Evolutionary conservation across 1,140 invertebrate species (phyloP), one percentile per base, ranked within the genome.

Genomic region (Psix sp.): DNA sequence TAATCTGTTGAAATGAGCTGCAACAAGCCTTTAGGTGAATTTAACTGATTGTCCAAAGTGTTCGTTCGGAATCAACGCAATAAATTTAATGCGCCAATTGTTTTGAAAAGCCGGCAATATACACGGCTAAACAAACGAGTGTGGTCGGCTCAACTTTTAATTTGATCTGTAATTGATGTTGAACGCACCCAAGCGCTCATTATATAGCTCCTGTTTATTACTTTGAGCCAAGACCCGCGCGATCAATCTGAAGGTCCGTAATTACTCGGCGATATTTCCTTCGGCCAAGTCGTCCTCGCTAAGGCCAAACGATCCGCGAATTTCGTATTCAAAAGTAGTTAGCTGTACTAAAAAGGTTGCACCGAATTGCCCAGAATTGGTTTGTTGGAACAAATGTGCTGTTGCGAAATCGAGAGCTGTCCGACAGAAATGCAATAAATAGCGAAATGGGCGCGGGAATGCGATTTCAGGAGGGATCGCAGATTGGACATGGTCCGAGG

Each of bases 401-500:
- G 14, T 11, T 46, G 20, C n/a, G 42, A 70, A 75, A 74, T 57
- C 26, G 48, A 71, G 40, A 75, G 60, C 48, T 33, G 60, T 67
- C 46, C 54, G 54, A 2, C 15, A 29, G 48, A 65, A 65, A 40
- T 45, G 48, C 66, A 75, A 75, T 75, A 75, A 75, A 75, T 75
- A 70, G 60, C 36, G 49, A 62, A 75, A 62, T 62, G 56, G 60
- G 36, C 49, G 31, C 40, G 40, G 42, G 66, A 65, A 57, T 66
- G 60, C 60, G 38, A 67, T 74, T 74, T 62, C 15, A 38, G 26
- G n/a, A 13, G 36, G 52, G 71, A 20, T 39, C 36, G 48, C 17
- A 54, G 49, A 71, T 71, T 76, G 74, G 65, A 66, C 75, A 65
- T 33, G 59, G 63, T 70, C 62, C 42, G 73, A 33, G 33, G 45